Percentiles rank a stretch among this genome's conserved stretches.
Evolutionary conservation across 1,140 invertebrate species (phyloP).

Genomic region (Vanessa tameamea): DNA sequence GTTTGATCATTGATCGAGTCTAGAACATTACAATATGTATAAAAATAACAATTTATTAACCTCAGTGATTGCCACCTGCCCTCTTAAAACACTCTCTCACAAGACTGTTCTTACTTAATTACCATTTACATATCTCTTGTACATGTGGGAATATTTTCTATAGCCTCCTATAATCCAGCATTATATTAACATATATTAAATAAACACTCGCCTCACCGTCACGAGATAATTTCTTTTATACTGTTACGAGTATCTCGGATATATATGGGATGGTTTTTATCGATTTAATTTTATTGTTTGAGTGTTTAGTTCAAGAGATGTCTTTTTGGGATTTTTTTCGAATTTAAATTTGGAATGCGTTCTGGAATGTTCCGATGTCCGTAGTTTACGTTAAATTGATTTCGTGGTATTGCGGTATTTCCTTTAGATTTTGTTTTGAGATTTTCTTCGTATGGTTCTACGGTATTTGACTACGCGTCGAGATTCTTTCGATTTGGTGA

Average conservation of each 20-base stretch:
- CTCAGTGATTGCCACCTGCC: conserved; percentile 1
- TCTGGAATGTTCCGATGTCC: background rate
- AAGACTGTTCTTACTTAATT: conserved; percentile 23
- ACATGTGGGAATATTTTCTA: conserved; percentile 20
- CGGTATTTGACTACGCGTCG: too few relatives aligned
- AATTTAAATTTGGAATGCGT: background rate
- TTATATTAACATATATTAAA: conserved; percentile 33
- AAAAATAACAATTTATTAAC: background rate
- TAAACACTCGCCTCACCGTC: conserved; percentile 8
- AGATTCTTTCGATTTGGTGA: too few relatives aligned
- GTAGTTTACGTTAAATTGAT: conserved; percentile 2
- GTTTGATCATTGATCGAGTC: background rate
- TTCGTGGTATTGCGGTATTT: conserved; percentile 8
- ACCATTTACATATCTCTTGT: conserved; percentile 13
- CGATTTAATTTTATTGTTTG: conserved; percentile 23
- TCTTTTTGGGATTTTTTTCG: background rate
- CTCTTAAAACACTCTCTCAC: background rate
- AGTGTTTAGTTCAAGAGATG: conserved; percentile 5
- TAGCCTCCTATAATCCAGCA: background rate
- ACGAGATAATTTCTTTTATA: conserved; percentile 29
- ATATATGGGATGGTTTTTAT: conserved; percentile 13
- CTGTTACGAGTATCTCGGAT: conserved; percentile 17
- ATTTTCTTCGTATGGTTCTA: background rate
- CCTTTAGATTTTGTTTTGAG: background rate
- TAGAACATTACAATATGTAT: background rate